Conservation (phyloP, 2,797 vertebrate genomes). For the Diglossa cyanea region DNA sequence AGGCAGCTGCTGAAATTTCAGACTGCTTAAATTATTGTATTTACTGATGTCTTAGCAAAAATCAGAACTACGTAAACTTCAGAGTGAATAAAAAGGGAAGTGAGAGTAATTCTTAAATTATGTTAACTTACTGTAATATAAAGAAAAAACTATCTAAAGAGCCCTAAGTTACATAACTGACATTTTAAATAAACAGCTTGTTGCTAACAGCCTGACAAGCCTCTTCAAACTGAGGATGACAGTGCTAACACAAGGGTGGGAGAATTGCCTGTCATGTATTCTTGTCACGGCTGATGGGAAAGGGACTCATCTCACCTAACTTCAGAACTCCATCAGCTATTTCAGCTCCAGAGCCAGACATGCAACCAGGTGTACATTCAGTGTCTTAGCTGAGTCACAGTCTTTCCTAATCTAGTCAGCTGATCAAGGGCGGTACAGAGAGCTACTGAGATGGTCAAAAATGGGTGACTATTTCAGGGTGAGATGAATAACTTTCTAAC, state of each 20-base stretch:
- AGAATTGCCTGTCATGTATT: neutral
- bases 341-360: neutral
- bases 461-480: neutral
- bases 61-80: neutral
- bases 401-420: neutral
- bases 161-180: slow-evolving; percentile 9
- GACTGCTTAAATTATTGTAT: neutral
- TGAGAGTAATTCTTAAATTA: neutral
- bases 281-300: neutral
- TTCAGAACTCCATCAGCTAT: neutral
- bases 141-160: neutral
- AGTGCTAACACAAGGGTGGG: neutral
- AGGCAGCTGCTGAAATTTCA: neutral
- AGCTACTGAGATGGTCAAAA: neutral
- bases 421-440: neutral
- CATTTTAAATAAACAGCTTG: slow-evolving; percentile 35
- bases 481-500: neutral
- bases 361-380: neutral
- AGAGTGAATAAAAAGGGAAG: neutral
- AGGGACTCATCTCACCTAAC: neutral
- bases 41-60: neutral
- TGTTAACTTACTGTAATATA: neutral
- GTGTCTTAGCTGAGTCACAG: neutral
- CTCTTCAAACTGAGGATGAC: neutral
- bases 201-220: neutral